Evolutionary conservation across 2,888 invertebrate species (phyloP).

Genomic region (Perizoma affinitatum): DNA sequence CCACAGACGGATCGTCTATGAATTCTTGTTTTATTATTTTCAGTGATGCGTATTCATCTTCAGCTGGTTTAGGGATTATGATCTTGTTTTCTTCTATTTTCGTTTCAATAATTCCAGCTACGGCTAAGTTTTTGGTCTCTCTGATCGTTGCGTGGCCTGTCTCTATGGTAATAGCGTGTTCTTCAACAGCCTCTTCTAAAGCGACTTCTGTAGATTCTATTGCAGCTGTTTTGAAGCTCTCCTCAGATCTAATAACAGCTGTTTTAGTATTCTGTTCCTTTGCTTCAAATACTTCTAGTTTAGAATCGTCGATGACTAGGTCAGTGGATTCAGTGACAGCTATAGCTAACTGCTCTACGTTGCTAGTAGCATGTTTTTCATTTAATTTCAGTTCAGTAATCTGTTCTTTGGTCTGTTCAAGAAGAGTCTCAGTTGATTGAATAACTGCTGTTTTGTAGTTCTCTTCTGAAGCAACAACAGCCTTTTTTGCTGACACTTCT

Average conservation of each 20-base stretch:
- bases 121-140: slow-evolving; percentile 30
- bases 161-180: slow-evolving; percentile 25
- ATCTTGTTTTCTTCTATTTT: slow-evolving; percentile 34
- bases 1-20: slow-evolving; percentile 24
- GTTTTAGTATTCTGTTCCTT: slow-evolving; percentile 32
- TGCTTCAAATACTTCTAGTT: slow-evolving; percentile 31
- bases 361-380: slow-evolving; percentile 29
- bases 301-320: slow-evolving; percentile 34
- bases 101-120: slow-evolving; percentile 36
- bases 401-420: slow-evolving; percentile 42
- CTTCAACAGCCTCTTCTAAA: slow-evolving; percentile 35
- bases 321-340: slow-evolving; percentile 40
- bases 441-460: slow-evolving; percentile 34
- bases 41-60: slow-evolving; percentile 36
- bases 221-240: slow-evolving; percentile 35
- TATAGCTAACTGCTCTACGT: slow-evolving; percentile 38
- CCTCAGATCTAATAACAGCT: slow-evolving; percentile 30
- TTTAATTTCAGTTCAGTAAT: slow-evolving; percentile 24
- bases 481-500: slow-evolving; percentile 43
- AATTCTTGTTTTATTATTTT: slow-evolving; percentile 35
- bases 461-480: slow-evolving; percentile 41
- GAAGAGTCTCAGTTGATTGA: slow-evolving; percentile 28
- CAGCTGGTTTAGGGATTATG: slow-evolving; percentile 21
- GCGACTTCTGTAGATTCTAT: slow-evolving; percentile 28
- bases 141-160: slow-evolving; percentile 25